Conservation (phyloP, 2,113 vertebrate genomes). For the Mus spicilegus region DNA sequence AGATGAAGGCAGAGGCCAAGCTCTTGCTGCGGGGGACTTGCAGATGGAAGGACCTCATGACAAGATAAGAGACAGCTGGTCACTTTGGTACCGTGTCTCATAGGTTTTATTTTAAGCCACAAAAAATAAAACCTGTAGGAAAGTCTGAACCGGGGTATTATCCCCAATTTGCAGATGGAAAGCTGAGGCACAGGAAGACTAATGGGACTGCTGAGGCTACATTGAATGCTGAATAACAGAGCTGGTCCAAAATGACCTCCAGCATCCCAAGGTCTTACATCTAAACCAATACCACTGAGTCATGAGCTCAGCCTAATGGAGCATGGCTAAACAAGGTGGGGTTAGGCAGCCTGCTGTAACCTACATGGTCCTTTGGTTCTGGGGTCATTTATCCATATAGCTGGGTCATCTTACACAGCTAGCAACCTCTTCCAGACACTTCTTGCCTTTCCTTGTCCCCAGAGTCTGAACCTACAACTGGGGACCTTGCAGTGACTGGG, state of each 20-base stretch:
- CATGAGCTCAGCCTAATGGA: not conserved
- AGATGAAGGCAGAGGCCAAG: conserved; percentile 28
- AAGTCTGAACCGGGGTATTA: not conserved
- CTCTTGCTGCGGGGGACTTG: not conserved
- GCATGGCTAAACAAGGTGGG: too few species aligned
- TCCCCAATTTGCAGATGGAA: not conserved
- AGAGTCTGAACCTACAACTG: not conserved
- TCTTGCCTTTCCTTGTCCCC: not conserved
- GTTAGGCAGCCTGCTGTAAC: too few species aligned
- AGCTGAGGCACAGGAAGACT: not conserved
- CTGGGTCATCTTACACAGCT: not conserved
- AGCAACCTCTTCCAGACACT: not conserved
- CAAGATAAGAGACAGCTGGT: not conserved
- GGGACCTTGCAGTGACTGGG: not conserved
- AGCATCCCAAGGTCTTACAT: not conserved
- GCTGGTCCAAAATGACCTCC: not conserved
- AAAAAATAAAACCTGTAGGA: not conserved
- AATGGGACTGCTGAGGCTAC: not conserved
- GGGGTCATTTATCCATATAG: not conserved
- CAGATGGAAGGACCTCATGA: not conserved
- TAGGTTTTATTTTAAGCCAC: not conserved
- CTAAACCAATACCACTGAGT: not conserved
- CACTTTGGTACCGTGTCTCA: not conserved
- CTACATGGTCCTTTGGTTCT: not conserved
- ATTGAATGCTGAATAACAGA: not conserved